Evolutionary conservation across 92 coral and sea anemone genomes (phyloP).

Genomic region (Epizoanthus illoricatus): DNA sequence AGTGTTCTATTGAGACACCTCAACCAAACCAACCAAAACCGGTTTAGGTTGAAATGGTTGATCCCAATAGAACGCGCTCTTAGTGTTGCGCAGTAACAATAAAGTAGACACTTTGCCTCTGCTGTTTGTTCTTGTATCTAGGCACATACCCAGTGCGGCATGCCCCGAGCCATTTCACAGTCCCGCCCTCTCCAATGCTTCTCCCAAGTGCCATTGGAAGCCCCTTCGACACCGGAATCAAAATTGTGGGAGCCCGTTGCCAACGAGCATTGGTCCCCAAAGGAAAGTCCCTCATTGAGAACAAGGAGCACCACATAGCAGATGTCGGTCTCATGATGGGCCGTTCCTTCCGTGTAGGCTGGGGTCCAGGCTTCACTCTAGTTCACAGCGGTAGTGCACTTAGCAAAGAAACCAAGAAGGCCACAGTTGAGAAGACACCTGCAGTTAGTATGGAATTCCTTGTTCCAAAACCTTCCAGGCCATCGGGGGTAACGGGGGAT

Average conservation of each 20-base stretch:
- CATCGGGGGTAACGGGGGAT: conserved; percentile 45
- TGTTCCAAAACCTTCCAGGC: conserved; percentile 61
- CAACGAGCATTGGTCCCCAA: conserved; percentile 88
- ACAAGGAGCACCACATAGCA: conserved; percentile 76
- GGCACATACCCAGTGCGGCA: conserved; percentile 62
- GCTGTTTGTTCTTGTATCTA: conserved; percentile 1
- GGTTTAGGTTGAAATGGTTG: too few species aligned
- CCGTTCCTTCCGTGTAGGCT: conserved; percentile 98
- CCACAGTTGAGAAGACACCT: conserved; percentile 39
- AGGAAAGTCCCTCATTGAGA: conserved; percentile 65
- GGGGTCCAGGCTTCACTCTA: conserved; percentile 94
- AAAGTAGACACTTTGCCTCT: too few species aligned
- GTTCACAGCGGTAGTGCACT: conserved; percentile 75
- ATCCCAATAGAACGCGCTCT: too few species aligned
- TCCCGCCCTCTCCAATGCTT: conserved; percentile 78
- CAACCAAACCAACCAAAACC: too few species aligned
- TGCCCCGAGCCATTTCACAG: conserved; percentile 51
- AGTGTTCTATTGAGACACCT: too few species aligned
- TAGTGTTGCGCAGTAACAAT: background rate
- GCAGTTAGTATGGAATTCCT: conserved; percentile 62
- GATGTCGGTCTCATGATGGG: conserved; percentile 96
- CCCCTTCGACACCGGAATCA: conserved; percentile 86
- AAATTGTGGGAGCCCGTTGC: conserved; percentile 82
- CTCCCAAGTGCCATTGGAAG: conserved; percentile 92
- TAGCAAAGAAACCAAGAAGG: conserved; percentile 45